phyloP scores from a whole-genome alignment of 2,113 vertebrate species.

The Strix uralensis region DNA sequence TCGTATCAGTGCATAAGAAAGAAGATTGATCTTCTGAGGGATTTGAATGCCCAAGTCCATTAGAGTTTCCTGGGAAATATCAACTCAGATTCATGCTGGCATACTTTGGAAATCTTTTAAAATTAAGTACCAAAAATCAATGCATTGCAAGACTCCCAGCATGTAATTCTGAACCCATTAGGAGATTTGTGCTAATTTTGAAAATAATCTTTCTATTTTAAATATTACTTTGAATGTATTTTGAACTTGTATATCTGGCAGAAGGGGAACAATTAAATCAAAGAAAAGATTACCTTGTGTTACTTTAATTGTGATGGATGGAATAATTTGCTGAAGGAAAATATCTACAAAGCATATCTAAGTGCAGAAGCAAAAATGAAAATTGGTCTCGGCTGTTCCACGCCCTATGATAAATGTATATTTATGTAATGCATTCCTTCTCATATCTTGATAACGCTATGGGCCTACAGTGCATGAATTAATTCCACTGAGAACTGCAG shows the following conservation, averaged over 20 bases:
- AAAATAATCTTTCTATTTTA: conserved; percentile 35
- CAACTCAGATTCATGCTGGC: neutral
- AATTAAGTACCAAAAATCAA: neutral
- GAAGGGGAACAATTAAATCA: conserved; percentile 33
- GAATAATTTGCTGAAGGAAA: conserved; percentile 20
- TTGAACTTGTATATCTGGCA: neutral
- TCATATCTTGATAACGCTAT: neutral
- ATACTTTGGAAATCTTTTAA: conserved; percentile 1
- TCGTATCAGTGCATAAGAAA: neutral
- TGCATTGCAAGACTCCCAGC: conserved; percentile 14
- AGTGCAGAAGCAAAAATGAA: conserved; percentile 6
- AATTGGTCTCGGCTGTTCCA: neutral
- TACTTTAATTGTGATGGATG: conserved; percentile 34
- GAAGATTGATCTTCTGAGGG: neutral
- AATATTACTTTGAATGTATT: conserved; percentile 9
- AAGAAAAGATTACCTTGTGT: conserved; percentile 16
- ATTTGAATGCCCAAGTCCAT: neutral
- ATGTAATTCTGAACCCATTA: conserved; percentile 19
- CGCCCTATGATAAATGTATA: neutral
- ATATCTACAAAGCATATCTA: neutral
- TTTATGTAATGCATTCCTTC: conserved; percentile 25
- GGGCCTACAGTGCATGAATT: neutral
- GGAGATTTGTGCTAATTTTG: conserved; percentile 3
- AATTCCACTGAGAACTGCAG: neutral
- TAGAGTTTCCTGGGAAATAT: conserved; percentile 8